Percentiles rank a stretch among this genome's conserved stretches.
phyloP scores from a whole-genome alignment of 1,140 invertebrate genomes.

The Caenorhabditis latens region DNA sequence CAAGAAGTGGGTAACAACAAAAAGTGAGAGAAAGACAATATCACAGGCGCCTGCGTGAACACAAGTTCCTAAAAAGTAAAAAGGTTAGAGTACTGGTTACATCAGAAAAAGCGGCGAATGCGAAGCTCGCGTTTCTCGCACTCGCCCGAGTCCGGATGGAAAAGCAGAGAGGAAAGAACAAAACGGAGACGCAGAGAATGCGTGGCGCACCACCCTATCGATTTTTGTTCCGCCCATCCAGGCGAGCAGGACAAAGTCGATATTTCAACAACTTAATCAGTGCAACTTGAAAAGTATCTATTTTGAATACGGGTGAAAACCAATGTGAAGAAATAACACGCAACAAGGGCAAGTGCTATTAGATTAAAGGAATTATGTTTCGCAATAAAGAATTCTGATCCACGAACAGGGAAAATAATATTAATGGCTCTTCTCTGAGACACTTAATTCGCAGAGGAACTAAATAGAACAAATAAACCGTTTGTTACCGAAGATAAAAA shows the following conservation, averaged over 20 bases:
- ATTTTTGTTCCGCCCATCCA: slow-evolving; percentile 27
- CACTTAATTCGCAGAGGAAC: too few species aligned
- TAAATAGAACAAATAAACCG: too few species aligned
- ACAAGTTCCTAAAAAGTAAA: background rate
- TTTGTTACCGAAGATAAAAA: too few species aligned
- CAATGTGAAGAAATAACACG: too few species aligned
- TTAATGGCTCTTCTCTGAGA: too few species aligned
- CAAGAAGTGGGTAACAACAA: background rate
- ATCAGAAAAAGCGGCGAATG: background rate
- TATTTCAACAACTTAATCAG: background rate
- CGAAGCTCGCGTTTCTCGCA: background rate
- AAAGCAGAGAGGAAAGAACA: background rate
- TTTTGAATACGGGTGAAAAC: too few species aligned
- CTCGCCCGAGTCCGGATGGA: background rate
- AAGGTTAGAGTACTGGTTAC: background rate
- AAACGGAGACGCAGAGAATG: slow-evolving; percentile 16
- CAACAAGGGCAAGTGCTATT: too few species aligned
- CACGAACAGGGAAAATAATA: too few species aligned
- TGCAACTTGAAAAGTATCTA: background rate
- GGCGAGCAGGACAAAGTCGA: background rate
- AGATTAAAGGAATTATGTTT: too few species aligned
- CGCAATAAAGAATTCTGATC: too few species aligned
- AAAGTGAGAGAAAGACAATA: background rate
- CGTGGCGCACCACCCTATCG: slow-evolving; percentile 47
- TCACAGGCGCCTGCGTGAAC: too few species aligned